Evolutionary conservation across 1,140 invertebrate species (phyloP), one percentile per base, ranked within the genome.

Genomic region (Drosophila pseudoananassae): DNA sequence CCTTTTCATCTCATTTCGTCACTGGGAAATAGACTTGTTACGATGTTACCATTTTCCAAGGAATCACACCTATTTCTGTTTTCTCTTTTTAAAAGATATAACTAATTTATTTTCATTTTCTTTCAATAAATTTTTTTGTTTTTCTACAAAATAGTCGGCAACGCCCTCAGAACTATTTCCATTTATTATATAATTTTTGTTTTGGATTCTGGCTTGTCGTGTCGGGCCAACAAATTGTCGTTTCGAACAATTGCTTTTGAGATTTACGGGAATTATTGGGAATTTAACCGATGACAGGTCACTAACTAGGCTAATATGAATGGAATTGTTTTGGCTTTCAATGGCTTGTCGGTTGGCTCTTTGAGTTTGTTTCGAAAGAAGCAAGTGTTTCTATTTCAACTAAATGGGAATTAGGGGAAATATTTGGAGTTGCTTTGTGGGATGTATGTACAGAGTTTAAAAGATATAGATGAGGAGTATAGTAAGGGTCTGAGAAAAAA

Each of bases 11-110:
- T 20, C 20, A 60, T 49, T 72, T 25, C 20, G 31, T 25, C 56
- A 65, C 20, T 36, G 63, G 50, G 15, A 57, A 78, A 82, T 83
- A 78, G 75, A 82, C 79, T 82, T 82, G 79, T 82, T 75, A 75
- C 79, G 45, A 82, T 80, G 20, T 20, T 20, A 20, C 20, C 20
- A 20, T 80, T 40, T 88, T 87, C 83, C 6, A 4, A 17, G 56
- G 82, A 88, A 88, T 78, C 82, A 87, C 83, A 87, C 83, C 78
- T 77, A 36, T 68, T 66, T 68, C 46, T 36, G 25, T 10, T 4
- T 50, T 14, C 27, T 20, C 38, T 55, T 63, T 40, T 69, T 55
- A 69, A 20, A 20, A 20, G 36, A 74, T 74, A 50, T 47, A 60
- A 43, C 27, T 38, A 45, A 59, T 60, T 78, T 52, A 43, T 55